phyloP scores from a whole-genome alignment of 1,140 invertebrate genomes.

The Oscheius sp. region DNA sequence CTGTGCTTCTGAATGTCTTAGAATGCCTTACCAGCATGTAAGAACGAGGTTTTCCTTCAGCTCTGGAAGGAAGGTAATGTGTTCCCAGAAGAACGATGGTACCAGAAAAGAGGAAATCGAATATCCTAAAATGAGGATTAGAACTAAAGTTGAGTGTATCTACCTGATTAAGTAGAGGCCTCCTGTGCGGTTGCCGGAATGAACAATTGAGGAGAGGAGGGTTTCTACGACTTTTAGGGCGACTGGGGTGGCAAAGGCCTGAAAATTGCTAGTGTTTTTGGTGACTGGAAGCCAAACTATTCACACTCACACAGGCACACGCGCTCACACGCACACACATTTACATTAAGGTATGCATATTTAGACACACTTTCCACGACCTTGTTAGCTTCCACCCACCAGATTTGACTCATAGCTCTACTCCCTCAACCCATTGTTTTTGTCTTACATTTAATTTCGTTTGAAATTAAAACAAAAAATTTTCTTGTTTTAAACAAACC shows the following conservation, averaged over 20 bases:
- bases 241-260: conserved; percentile 25
- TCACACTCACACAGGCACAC: no score
- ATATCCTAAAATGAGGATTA: conserved; percentile 12
- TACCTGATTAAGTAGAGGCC: conserved; percentile 37
- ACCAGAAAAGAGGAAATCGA: conserved; percentile 29
- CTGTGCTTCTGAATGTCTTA: background rate
- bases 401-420: no score
- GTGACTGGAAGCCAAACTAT: no score
- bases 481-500: no score
- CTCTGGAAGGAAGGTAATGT: background rate
- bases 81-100: conserved; percentile 6
- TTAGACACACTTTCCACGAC: background rate
- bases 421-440: no score
- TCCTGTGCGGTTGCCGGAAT: conserved; percentile 37
- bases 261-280: background rate
- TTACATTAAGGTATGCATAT: background rate
- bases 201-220: conserved; percentile 27
- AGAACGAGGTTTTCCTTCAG: conserved; percentile 1
- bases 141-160: background rate
- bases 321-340: no score
- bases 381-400: background rate
- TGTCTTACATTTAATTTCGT: background rate
- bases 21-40: conserved; percentile 3
- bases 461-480: no score
- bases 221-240: conserved; percentile 20